Conservation (phyloP, 2,113 vertebrate species). For the Reinhardtius hippoglossoides region DNA sequence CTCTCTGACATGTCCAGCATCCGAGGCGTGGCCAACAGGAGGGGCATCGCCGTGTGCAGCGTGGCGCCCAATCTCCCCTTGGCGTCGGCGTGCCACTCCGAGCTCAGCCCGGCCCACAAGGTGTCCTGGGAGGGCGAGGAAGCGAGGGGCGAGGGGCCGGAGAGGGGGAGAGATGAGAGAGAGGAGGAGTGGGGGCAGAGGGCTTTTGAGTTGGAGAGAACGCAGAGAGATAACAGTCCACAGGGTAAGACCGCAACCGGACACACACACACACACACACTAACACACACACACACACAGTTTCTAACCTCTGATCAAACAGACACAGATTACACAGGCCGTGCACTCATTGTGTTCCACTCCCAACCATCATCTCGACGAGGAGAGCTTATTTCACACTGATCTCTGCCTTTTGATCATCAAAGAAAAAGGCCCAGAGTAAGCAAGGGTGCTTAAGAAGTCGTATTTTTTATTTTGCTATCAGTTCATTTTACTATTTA, state of each 20-base stretch:
- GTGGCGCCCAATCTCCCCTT: slow-evolving; percentile 93
- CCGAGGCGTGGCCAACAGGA: slow-evolving; percentile 82
- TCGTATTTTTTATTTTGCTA: slow-evolving; percentile 43
- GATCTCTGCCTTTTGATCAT: slow-evolving; percentile 67
- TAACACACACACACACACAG: slow-evolving; percentile 1
- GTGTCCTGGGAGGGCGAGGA: slow-evolving; percentile 89
- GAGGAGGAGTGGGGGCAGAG: slow-evolving; percentile 78
- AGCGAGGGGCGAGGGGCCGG: slow-evolving; percentile 74
- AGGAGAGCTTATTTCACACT: slow-evolving; percentile 54
- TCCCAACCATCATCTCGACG: slow-evolving; percentile 34
- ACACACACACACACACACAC: slow-evolving; percentile 17
- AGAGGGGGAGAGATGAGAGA: slow-evolving; percentile 64
- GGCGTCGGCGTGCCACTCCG: slow-evolving; percentile 84
- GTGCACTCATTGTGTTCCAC: slow-evolving; percentile 53
- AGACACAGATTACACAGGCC: slow-evolving; percentile 32
- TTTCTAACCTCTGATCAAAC: slow-evolving; percentile 50
- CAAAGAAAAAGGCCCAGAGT: slow-evolving; percentile 52
- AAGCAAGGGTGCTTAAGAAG: slow-evolving; percentile 37
- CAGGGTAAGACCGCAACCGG: slow-evolving; percentile 72
- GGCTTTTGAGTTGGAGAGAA: slow-evolving; percentile 73
- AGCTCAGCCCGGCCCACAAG: slow-evolving; percentile 90
- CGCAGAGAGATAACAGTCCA: slow-evolving; percentile 65
- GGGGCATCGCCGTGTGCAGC: slow-evolving; percentile 95
- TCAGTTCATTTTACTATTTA: slow-evolving; percentile 39
- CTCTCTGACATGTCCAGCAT: slow-evolving; percentile 88